Evolutionary conservation across 2,888 invertebrate genomes (phyloP).

Genomic region (Agriopis leucophaearia): DNA sequence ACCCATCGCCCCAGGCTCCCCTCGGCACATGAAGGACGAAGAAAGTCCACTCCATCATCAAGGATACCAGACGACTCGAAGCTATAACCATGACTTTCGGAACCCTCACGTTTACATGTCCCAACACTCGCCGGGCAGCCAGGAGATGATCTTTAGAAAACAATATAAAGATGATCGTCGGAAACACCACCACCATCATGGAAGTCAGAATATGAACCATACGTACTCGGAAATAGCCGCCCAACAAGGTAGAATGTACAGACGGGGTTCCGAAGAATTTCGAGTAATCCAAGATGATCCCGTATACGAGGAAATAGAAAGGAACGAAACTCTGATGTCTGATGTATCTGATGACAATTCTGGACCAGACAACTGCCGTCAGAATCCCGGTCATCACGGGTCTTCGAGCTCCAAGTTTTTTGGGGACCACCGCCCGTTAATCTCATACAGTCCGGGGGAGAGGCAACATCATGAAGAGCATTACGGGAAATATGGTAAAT

Average conservation of each 20-base stretch:
- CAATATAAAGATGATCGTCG: conserved; percentile 80
- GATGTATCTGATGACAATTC: conserved; percentile 92
- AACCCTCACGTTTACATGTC: conserved; percentile 83
- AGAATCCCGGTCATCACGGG: conserved; percentile 87
- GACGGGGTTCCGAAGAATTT: conserved; percentile 85
- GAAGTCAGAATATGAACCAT: conserved; percentile 88
- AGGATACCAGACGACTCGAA: conserved; percentile 78
- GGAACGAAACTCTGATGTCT: conserved; percentile 90
- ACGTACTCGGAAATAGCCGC: conserved; percentile 91
- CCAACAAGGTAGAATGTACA: conserved; percentile 80
- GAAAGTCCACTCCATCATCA: conserved; percentile 78
- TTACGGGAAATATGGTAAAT: conserved; percentile 81
- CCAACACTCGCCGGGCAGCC: conserved; percentile 80
- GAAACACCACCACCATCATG: conserved; percentile 84
- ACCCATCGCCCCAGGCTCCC: conserved; percentile 79
- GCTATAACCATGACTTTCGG: conserved; percentile 81
- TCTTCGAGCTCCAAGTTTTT: conserved; percentile 89
- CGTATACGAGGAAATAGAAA: conserved; percentile 93
- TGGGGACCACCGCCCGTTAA: conserved; percentile 93
- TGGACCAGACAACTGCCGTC: conserved; percentile 89
- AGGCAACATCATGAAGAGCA: conserved; percentile 83
- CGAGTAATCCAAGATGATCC: conserved; percentile 90
- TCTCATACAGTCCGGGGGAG: conserved; percentile 91
- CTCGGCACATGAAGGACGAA: conserved; percentile 78
- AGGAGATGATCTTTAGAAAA: conserved; percentile 80